These are phyloP conservation scores for Lycophotia porphyrea DNA, from an alignment of 2,888 invertebrate genomes.

Conservation along the genomic window DNA sequence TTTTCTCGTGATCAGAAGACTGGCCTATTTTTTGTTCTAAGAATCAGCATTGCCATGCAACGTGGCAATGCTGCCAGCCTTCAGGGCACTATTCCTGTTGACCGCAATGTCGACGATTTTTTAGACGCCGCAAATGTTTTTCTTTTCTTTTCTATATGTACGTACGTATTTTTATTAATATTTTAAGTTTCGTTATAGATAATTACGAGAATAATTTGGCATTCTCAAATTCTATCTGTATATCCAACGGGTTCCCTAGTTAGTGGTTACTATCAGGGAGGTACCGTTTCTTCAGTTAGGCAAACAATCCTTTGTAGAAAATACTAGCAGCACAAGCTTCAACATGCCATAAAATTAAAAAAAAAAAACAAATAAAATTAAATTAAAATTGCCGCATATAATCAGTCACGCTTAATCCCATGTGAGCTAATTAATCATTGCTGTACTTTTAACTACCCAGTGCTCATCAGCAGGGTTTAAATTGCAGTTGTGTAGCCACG, in stretches of 20 bases:
- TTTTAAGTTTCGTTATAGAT: no score
- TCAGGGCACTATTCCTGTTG: no score
- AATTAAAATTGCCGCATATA: constrained; percentile 37
- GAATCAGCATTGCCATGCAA: no score
- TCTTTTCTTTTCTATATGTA: no score
- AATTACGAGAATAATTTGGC: background rate
- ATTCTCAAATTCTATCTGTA: background rate
- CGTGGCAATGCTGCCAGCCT: no score
- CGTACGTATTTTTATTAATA: no score
- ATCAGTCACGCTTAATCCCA: constrained; percentile 53
- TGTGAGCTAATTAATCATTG: constrained; percentile 57
- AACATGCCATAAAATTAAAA: constrained; percentile 5
- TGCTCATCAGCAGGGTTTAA: constrained; percentile 50
- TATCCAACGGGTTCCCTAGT: background rate
- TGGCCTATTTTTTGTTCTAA: no score
- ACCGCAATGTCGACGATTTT: no score
- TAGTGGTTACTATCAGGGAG: background rate
- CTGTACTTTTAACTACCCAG: constrained; percentile 42
- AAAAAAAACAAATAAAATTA: constrained; percentile 36
- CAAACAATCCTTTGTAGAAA: background rate
- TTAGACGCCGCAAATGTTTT: no score
- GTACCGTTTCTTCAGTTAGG: background rate
- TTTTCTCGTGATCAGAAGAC: no score
- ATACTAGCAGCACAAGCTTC: background rate
- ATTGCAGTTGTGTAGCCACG: constrained; percentile 47